Base-by-base conservation (phyloP, 1,140 invertebrate genomes). In the Drosophila prosaltans region DNA sequence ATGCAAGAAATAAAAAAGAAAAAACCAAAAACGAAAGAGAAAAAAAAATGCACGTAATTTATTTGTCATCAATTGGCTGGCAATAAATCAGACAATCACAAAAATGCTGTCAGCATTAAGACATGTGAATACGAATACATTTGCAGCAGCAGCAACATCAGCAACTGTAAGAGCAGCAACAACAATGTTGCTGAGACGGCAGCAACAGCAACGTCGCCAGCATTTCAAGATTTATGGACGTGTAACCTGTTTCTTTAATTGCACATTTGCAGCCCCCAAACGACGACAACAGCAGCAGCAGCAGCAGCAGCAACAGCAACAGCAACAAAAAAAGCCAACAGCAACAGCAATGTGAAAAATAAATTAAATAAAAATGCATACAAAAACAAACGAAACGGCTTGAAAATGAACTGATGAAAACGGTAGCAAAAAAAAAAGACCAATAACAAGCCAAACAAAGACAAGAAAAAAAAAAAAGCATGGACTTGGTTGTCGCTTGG, bases 221-320 rank as follows among this genome's bases (percentile, higher is more conserved):
- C 77, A 80, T 82, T 77, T 85, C 77, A 85, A 88, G 83, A 91
- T 91, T 91, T 91, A 91, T 90, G 72, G 83, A 69, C 78, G 85
- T 90, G 90, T 91, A 91, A 91, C 90, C 90, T 91, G 90, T 91
- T 91, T 91, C 90, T 91, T 91, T 91, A 91, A 91, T 91, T 91
- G 90, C 90, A 91, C 83, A 91, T 91, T 91, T 91, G 88, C 88
- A 91, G 88, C 80, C 81, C 73, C 81, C 74, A 80, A 84, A 84
- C 80, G 80, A 78, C 75, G 66, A 71, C 75, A 64, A 75, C 74
- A 63, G 54, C 58, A 61, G 26, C 63, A 67, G 21, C 69, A 77
- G 8, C 71, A 61, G 3, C 51, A 74, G 26, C 66, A 69, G 6
- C 58, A 69, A 8, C 24, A 64, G 43, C 63, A 75, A 43, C 59